Base-by-base conservation (phyloP, 2,113 vertebrate genomes). In the Scalopus aquaticus region DNA sequence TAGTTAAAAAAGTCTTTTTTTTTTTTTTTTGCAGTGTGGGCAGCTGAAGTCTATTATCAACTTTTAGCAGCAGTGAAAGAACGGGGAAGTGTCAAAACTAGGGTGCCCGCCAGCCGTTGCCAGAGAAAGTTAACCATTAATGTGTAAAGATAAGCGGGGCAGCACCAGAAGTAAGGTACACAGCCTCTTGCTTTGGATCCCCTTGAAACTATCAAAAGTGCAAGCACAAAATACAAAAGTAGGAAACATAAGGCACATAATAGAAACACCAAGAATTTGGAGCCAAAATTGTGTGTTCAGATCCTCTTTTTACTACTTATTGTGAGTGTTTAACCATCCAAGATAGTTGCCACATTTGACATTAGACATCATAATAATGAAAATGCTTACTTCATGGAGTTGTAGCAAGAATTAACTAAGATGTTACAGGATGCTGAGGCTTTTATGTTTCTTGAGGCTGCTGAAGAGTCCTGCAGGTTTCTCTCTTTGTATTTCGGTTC, bases 81-180 rank as follows among this genome's bases (percentile, higher is more conserved):
- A 81, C 62, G 54, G 87, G 84, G 67, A 96, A 96, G 91, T 97
- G 44, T 87, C 28, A 65, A 87, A 58, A 92, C 74, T 81, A 54
- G 72, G 80, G 39, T 80, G 74, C 79, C 56, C 86, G 86, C 35
- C 69, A 22, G 54, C 56, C 51, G n/a, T 92, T 96, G 79, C 90
- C 91, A 85, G 70, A 94, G 32, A 93, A 96, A 92, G 89, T 96
- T 94, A 94, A 94, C 95, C 17, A 19, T 96, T 97, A 84, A 81
- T 93, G 37, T 32, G 32, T 70, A 65, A 94, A 93, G 96, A 96
- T 97, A 96, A 96, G 88, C 60, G 60, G 17, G 17, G 56, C 60
- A 83, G 81, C 44, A 32, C 74, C 70, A 67, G 85, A 90, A 64
- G 91, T 44, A 90, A 88, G 15, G 32, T 67, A 35, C 39, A 92